A percentile compares a stretch with the other conserved stretches of the same genome.
Evolutionary conservation across 2,888 invertebrate genomes (phyloP).

Genomic region (Rambutsinella grinnellia): DNA sequence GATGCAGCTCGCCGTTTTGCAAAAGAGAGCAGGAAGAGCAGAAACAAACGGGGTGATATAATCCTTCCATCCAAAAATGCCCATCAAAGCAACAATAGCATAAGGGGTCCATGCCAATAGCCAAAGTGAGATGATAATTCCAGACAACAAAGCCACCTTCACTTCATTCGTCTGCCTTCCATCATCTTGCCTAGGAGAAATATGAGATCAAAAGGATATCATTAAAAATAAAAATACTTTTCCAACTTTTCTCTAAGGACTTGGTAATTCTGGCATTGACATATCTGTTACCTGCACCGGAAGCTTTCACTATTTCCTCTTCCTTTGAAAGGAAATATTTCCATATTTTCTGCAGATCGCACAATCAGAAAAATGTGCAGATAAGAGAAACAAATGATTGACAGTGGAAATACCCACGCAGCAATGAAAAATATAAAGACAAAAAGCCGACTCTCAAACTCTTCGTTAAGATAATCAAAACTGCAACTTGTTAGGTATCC

Average conservation of each 20-base stretch:
- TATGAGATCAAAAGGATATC: too few species aligned
- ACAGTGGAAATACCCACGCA: conserved; percentile 82
- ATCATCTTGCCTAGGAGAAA: conserved; percentile 72
- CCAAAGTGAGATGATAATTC: conserved; percentile 80
- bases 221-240: too few species aligned
- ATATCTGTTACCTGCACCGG: conserved; percentile 10
- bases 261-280: background rate
- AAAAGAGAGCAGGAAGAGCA: conserved; percentile 84
- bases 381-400: conserved; percentile 81
- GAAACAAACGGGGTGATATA: conserved; percentile 79
- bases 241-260: too few species aligned
- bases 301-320: conserved; percentile 21
- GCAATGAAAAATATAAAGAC: conserved; percentile 82
- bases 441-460: conserved; percentile 75
- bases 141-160: conserved; percentile 78
- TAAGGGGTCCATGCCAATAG: conserved; percentile 88
- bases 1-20: conserved; percentile 82
- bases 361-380: conserved; percentile 79
- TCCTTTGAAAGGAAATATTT: conserved; percentile 11
- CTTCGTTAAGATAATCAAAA: conserved; percentile 83
- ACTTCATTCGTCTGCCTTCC: conserved; percentile 78
- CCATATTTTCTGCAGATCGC: conserved; percentile 72
- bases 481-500: conserved; percentile 88
- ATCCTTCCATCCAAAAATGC: conserved; percentile 77
- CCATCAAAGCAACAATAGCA: conserved; percentile 80